Percentiles rank a stretch among this genome's conserved stretches.
Evolutionary conservation across 2,797 vertebrate species (phyloP).

Genomic region (Manis crassicaudata): DNA sequence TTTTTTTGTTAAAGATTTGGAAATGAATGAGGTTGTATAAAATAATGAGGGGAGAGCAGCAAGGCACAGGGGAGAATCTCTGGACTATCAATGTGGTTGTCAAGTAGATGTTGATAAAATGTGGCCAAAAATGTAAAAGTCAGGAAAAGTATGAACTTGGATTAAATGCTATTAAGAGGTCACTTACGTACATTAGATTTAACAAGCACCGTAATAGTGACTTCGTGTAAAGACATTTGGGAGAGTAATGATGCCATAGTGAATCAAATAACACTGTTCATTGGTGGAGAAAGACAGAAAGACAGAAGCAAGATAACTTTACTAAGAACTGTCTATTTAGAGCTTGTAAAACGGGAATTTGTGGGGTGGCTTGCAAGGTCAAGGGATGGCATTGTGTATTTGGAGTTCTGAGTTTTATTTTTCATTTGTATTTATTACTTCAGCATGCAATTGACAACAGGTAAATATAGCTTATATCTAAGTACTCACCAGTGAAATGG

Average conservation of each 20-base stretch:
- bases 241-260: not conserved
- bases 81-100: not conserved
- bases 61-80: not conserved
- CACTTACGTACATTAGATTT: not conserved
- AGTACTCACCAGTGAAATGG: not conserved
- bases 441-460: not conserved
- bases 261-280: not conserved
- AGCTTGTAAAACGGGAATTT: not conserved
- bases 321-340: not conserved
- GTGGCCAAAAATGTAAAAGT: not conserved
- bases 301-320: not conserved
- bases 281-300: not conserved
- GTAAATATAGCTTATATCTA: not conserved
- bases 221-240: not conserved
- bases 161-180: not conserved
- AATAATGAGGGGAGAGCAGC: not conserved
- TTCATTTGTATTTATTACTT: not conserved
- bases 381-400: not conserved
- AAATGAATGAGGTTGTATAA: not conserved
- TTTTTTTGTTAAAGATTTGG: not conserved
- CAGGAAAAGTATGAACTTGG: not conserved
- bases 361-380: not conserved
- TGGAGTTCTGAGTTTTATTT: not conserved
- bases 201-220: not conserved
- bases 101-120: not conserved